Base-by-base conservation (phyloP, 2,797 vertebrate genomes). In the Aulostomus chinensis region DNA sequence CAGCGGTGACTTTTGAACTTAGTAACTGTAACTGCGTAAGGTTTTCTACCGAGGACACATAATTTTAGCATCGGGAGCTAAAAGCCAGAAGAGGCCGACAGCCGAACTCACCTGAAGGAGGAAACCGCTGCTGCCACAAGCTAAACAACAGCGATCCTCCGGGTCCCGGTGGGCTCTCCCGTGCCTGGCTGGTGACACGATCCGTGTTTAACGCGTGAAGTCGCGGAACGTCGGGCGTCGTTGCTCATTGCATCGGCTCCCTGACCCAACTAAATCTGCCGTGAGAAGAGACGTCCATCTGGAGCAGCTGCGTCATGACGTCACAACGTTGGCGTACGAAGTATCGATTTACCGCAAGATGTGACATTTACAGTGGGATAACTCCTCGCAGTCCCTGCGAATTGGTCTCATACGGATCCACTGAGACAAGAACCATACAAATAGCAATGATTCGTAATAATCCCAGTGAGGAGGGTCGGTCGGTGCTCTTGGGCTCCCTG, bases 241-340 rank as follows among this genome's bases (percentile, higher is more conserved):
- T n/a, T n/a, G 29, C 8, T 12, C 11, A 5, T 3, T 4, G 7
- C 20, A 0, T 15, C 3, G 24, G 30, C 12, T 28, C 17, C 4
- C 15, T 7, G 18, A 11, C 18, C 18, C 11, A 24, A 18, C 22
- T 31, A 11, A 11, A 34, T 41, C 9, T 6, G 13, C 25, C 20
- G 21, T 31, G 7, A 1, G 7, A 11, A 10, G 2, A 2, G 45
- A 63, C 62, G 66, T 63, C 18, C 34, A 34, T 38, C 52, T 40
- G 57, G 22, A 13, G 41, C 42, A 1, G 52, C 32, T 48, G 31
- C 68, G 76, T 73, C 41, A 67, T 73, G 62, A 76, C 73, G 61
- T 42, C 8, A 2, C 18, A 22, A 9, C 6, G 24, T 25, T 7
- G 9, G 24, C 4, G 24, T 25, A 1, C 9, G 4, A 25, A 9